Conservation (phyloP, 2,888 invertebrate genomes). For the Dorcus hopei region DNA sequence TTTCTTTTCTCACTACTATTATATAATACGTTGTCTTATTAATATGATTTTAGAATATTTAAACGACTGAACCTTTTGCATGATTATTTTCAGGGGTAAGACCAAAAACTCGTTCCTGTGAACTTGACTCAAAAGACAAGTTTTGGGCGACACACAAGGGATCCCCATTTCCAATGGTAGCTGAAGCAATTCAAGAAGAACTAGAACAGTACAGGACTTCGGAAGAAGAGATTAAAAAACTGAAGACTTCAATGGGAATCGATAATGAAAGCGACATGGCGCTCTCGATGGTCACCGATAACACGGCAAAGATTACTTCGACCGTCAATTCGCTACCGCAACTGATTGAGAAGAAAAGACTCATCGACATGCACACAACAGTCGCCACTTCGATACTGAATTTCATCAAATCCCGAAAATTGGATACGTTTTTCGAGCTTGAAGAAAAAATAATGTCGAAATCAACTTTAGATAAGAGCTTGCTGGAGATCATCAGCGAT, state of each 20-base stretch:
- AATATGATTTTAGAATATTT: too few relatives aligned
- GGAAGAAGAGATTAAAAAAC: constrained; percentile 94
- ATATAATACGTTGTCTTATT: background rate
- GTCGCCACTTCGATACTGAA: constrained; percentile 90
- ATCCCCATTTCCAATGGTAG: constrained; percentile 89
- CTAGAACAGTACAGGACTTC: constrained; percentile 86
- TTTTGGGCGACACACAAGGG: constrained; percentile 95
- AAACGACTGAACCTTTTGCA: too few relatives aligned
- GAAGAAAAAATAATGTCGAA: constrained; percentile 98
- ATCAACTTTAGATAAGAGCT: constrained; percentile 73
- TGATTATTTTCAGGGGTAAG: constrained; percentile 55
- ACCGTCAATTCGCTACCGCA: constrained; percentile 96
- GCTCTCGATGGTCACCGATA: constrained; percentile 83
- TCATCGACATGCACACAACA: constrained; percentile 98
- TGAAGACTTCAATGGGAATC: constrained; percentile 92
- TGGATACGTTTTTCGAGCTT: constrained; percentile 95
- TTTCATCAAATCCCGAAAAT: constrained; percentile 79
- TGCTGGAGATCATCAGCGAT: constrained; percentile 86
- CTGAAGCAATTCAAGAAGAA: constrained; percentile 98
- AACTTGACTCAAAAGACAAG: constrained; percentile 83
- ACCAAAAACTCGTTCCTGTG: constrained; percentile 82
- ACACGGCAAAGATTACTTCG: constrained; percentile 88
- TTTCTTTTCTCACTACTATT: background rate
- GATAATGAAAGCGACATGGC: constrained; percentile 87
- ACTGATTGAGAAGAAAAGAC: constrained; percentile 91